phyloP scores from a whole-genome alignment of 2,797 vertebrate species.

The Macroramphosus scolopax region DNA sequence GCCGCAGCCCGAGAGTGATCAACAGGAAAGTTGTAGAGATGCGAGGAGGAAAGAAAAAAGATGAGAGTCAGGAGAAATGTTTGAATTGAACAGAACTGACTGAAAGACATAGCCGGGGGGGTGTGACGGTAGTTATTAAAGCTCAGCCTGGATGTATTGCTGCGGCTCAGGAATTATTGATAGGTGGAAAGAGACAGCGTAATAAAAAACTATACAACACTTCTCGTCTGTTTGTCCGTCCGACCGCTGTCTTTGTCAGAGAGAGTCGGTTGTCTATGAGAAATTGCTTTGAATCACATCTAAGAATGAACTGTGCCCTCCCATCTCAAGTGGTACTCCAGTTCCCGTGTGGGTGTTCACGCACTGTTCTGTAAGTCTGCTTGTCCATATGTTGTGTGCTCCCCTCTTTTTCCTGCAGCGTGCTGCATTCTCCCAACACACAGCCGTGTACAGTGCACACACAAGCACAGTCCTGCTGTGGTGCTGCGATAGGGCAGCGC shows the following conservation, averaged over 20 bases:
- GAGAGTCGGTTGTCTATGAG: too few relatives aligned
- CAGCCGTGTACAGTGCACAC: slow-evolving; percentile 18
- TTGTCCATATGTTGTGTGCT: slow-evolving; percentile 4
- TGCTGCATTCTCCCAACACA: slow-evolving; percentile 32
- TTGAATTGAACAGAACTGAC: too few relatives aligned
- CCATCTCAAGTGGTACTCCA: too few relatives aligned
- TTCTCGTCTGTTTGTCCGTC: slow-evolving; percentile 36
- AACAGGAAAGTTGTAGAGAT: slow-evolving; percentile 13
- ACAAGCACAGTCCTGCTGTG: slow-evolving; percentile 31
- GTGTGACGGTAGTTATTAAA: slow-evolving; percentile 69
- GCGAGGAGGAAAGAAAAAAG: slow-evolving; percentile 27
- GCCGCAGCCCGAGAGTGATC: slow-evolving; percentile 13
- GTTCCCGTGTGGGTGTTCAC: too few relatives aligned
- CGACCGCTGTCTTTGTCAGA: slow-evolving; percentile 28
- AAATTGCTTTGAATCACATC: too few relatives aligned
- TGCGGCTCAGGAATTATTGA: slow-evolving; percentile 69
- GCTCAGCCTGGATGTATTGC: slow-evolving; percentile 48
- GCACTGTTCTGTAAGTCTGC: too few relatives aligned
- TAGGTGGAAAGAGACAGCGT: slow-evolving; percentile 50
- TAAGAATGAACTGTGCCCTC: too few relatives aligned
- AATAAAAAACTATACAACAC: slow-evolving; percentile 58
- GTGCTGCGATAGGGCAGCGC: slow-evolving; percentile 65
- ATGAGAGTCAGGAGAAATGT: slow-evolving; percentile 30
- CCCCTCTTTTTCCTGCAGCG: slow-evolving; percentile 14
- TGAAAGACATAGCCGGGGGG: slow-evolving; percentile 57